A percentile compares a stretch with the other conserved stretches of the same genome.
These are phyloP conservation scores for Sparidentex hasta DNA, from an alignment of 2,797 vertebrate species.

Conservation along the genomic window DNA sequence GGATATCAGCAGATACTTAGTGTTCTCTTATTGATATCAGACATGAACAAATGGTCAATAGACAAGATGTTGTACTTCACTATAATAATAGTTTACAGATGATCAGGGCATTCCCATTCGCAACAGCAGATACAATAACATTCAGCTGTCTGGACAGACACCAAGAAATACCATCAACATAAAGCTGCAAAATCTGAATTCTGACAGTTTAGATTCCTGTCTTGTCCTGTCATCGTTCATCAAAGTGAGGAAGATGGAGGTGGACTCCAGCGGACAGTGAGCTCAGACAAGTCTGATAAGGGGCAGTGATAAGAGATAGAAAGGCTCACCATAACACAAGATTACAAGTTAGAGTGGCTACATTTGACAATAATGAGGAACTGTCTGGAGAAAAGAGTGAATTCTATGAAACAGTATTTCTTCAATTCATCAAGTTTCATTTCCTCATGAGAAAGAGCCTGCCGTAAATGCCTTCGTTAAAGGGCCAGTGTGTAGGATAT, in stretches of 20 bases:
- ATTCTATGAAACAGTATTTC: background rate
- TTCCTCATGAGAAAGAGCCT: slow-evolving; percentile 6
- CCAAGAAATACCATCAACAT: background rate
- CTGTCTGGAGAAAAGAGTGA: background rate
- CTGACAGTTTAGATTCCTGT: background rate
- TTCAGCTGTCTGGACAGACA: slow-evolving; percentile 37
- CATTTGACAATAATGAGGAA: background rate
- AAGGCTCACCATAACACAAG: background rate
- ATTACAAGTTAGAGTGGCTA: background rate
- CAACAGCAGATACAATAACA: background rate
- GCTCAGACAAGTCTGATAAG: background rate
- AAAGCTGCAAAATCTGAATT: background rate
- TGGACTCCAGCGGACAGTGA: background rate
- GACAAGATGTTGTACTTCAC: no score
- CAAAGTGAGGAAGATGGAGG: background rate
- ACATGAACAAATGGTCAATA: no score
- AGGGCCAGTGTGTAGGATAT: no score
- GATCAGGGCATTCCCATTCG: no score
- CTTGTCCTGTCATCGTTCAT: background rate
- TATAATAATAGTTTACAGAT: no score
- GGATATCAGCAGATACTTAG: no score
- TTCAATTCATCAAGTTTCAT: background rate
- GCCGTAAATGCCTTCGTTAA: background rate
- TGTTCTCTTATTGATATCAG: no score
- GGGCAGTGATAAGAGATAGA: background rate